Percentiles rank a stretch among this genome's conserved stretches.
These are phyloP conservation scores for Coleophora deauratella DNA, from an alignment of 2,888 invertebrate genomes.

Conservation along the genomic window DNA sequence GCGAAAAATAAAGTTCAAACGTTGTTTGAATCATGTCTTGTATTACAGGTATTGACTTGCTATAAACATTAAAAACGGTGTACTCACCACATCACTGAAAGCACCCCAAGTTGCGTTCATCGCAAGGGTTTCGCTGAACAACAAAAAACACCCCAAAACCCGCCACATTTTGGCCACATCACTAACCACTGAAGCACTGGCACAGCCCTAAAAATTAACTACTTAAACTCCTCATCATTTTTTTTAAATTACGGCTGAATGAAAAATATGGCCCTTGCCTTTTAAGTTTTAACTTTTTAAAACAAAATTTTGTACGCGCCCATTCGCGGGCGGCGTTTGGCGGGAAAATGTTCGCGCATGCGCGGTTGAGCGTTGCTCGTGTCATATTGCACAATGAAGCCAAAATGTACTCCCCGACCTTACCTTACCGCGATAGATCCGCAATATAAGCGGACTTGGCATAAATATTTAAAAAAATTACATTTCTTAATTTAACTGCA, in stretches of 20 bases:
- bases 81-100: constrained; percentile 3
- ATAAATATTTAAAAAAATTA: too few relatives aligned
- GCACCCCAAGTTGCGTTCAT: constrained; percentile 34
- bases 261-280: not conserved
- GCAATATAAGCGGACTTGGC: too few relatives aligned
- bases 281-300: not conserved
- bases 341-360: constrained; percentile 62
- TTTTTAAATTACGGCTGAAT: not conserved
- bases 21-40: too few relatives aligned
- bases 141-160: constrained; percentile 45
- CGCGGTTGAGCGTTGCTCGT: constrained; percentile 45
- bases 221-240: not conserved
- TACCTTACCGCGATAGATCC: constrained; percentile 12
- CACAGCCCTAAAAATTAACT: constrained; percentile 6
- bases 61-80: not conserved
- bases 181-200: constrained; percentile 30
- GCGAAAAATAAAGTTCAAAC: too few relatives aligned
- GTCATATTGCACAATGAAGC: constrained; percentile 56
- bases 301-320: constrained; percentile 24
- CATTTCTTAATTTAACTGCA: too few relatives aligned
- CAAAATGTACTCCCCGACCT: constrained; percentile 34
- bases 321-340: constrained; percentile 48
- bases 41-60: too few relatives aligned
- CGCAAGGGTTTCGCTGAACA: constrained; percentile 42
- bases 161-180: constrained; percentile 59